Percentiles rank a stretch among this genome's conserved stretches.
Conservation (phyloP, 2,113 vertebrate genomes). For the Equus quagga region DNA sequence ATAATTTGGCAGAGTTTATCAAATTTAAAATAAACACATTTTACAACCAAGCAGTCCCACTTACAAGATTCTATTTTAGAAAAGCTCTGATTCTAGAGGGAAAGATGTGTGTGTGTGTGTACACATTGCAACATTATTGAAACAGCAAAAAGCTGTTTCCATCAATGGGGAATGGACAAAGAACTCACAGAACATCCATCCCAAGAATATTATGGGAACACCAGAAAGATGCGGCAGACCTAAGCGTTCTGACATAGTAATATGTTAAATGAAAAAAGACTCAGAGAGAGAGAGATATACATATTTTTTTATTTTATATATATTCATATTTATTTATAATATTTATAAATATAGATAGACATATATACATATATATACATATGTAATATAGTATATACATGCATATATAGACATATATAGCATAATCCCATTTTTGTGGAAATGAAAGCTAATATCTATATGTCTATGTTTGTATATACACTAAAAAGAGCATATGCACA, state of each 20-base stretch:
- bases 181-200: background rate
- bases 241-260: background rate
- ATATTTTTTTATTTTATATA: background rate
- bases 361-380: background rate
- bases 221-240: background rate
- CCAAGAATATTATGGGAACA: background rate
- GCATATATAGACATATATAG: too few relatives aligned
- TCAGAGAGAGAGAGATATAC: background rate
- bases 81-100: background rate
- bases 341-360: background rate
- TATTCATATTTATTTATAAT: background rate
- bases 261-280: background rate
- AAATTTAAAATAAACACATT: slow-evolving; percentile 40
- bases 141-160: background rate
- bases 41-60: background rate
- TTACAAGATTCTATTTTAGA: slow-evolving; percentile 13
- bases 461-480: background rate
- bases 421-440: slow-evolving; percentile 34
- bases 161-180: background rate
- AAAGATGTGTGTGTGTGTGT: background rate
- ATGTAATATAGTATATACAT: background rate
- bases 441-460: background rate
- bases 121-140: background rate
- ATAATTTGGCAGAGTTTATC: slow-evolving; percentile 21
- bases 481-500: background rate